phyloP scores from a whole-genome alignment of 2,797 vertebrate species.

The Okamejei kenojei region DNA sequence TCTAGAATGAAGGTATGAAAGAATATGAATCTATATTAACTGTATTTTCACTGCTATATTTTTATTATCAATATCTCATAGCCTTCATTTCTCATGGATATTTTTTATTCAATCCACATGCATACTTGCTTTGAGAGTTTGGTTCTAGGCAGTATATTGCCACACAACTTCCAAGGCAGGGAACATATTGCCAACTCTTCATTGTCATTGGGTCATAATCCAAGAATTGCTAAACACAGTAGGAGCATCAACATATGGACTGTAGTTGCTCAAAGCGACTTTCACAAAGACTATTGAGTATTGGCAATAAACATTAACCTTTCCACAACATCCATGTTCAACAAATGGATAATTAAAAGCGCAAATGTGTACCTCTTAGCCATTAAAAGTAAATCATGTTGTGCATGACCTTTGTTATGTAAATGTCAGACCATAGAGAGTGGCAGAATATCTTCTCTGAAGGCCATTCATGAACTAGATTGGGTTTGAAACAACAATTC shows the following conservation, averaged over 20 bases:
- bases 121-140: background rate
- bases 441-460: background rate
- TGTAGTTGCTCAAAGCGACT: too few relatives aligned
- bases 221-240: too few relatives aligned
- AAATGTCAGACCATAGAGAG: background rate
- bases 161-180: too few relatives aligned
- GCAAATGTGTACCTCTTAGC: background rate
- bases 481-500: background rate
- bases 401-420: background rate
- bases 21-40: background rate
- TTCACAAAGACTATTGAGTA: too few relatives aligned
- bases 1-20: background rate
- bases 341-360: too few relatives aligned
- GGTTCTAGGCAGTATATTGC: background rate
- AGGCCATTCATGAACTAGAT: background rate
- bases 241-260: too few relatives aligned
- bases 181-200: too few relatives aligned
- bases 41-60: background rate
- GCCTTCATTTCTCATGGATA: background rate
- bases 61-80: background rate
- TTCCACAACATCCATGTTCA: too few relatives aligned
- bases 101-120: background rate
- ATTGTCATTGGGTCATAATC: too few relatives aligned
- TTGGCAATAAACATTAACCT: too few relatives aligned
- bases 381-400: background rate